phyloP scores from a whole-genome alignment of 2,113 vertebrate genomes.

The Gila orcuttii region DNA sequence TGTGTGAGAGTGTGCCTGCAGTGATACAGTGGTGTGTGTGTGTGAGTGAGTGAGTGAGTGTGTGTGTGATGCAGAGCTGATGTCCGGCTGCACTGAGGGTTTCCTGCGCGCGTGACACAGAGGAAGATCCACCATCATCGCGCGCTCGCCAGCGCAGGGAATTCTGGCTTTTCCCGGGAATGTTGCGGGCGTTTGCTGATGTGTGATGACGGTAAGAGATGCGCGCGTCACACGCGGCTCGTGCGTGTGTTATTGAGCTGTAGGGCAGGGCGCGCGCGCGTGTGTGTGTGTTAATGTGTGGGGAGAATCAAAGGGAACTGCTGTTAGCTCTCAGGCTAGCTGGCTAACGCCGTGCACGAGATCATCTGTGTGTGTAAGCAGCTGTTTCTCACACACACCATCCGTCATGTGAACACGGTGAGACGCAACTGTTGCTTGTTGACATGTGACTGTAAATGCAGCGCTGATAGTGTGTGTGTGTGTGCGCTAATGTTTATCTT shows the following conservation, averaged over 20 bases:
- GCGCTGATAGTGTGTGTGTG: background rate
- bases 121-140: background rate
- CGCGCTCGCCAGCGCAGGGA: background rate
- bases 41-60: background rate
- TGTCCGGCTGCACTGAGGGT: background rate
- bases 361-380: background rate
- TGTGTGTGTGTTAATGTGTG: background rate
- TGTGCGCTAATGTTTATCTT: background rate
- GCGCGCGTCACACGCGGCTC: background rate
- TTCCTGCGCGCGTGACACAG: background rate
- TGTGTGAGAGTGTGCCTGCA: too few species aligned
- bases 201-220: conserved; percentile 18
- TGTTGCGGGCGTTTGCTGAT: conserved; percentile 13
- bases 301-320: conserved; percentile 14
- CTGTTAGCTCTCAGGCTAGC: conserved; percentile 47
- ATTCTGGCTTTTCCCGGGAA: conserved; percentile 7
- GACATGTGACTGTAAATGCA: background rate
- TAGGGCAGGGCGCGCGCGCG: background rate
- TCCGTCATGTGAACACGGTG: conserved; percentile 1
- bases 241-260: conserved; percentile 7
- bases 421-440: background rate
- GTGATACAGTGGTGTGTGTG: background rate
- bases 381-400: background rate
- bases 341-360: conserved; percentile 4
- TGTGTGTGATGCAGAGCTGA: background rate